phyloP scores from a whole-genome alignment of 30 jellyfish, hydroid and myxozoan genomes.

The Haliclystus octoradiatus region DNA sequence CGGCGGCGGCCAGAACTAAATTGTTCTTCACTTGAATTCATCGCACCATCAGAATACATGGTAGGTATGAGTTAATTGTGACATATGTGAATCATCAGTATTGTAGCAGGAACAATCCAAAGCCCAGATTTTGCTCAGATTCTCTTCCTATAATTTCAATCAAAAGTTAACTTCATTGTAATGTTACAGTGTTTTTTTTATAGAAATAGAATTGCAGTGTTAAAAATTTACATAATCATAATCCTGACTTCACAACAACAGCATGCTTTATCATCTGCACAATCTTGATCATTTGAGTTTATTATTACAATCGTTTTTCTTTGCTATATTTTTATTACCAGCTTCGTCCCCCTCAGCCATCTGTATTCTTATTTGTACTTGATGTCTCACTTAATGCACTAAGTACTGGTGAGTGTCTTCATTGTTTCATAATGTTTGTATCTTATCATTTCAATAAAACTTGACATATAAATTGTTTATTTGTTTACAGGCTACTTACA shows the following conservation, averaged over 20 bases:
- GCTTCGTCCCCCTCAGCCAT: constrained; percentile 96
- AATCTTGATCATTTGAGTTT: no score
- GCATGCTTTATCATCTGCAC: no score
- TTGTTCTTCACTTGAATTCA: constrained; percentile 53
- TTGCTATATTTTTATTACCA: constrained; percentile 1
- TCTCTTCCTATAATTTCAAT: not conserved
- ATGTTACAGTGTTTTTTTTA: not conserved
- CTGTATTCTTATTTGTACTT: constrained; percentile 60
- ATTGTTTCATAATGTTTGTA: not conserved
- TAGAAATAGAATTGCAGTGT: not conserved
- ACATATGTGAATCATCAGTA: no score
- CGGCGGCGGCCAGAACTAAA: constrained; percentile 72
- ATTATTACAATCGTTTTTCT: no score
- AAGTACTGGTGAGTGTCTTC: constrained; percentile 74
- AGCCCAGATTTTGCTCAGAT: no score
- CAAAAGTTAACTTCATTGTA: not conserved
- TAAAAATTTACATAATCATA: no score
- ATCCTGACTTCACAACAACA: not conserved
- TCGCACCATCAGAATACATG: constrained; percentile 93
- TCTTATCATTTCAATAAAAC: no score
- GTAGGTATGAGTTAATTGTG: no score
- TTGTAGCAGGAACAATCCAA: no score
- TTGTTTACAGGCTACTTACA: constrained; percentile 49
- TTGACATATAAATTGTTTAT: no score
- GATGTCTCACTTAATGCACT: constrained; percentile 84